phyloP scores from a whole-genome alignment of 2,888 invertebrate species.

The Diogma glabrata region DNA sequence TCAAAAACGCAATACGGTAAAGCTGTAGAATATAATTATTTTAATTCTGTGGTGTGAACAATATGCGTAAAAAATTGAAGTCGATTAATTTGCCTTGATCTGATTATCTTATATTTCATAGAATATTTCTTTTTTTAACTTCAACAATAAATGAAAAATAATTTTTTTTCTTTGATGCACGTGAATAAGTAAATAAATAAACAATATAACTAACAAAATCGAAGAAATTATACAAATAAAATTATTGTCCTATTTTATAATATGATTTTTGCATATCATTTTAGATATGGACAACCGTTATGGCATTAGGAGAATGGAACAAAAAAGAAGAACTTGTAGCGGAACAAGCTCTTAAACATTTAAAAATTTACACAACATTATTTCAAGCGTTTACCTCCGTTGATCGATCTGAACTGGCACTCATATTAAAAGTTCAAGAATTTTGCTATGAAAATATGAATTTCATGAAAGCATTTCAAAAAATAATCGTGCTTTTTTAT shows the following conservation, averaged over 20 bases:
- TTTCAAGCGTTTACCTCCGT: slow-evolving; percentile 79
- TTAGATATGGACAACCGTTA: slow-evolving; percentile 87
- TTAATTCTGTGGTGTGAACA: too few species aligned
- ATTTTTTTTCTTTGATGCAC: too few species aligned
- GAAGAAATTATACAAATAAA: too few species aligned
- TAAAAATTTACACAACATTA: slow-evolving; percentile 74
- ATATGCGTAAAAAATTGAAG: too few species aligned
- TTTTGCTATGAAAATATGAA: slow-evolving; percentile 99
- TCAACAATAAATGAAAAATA: not conserved
- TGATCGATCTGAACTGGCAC: slow-evolving; percentile 75
- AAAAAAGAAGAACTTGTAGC: slow-evolving; percentile 95
- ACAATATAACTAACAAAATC: too few species aligned
- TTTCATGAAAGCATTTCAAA: slow-evolving; percentile 97
- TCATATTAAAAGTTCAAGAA: slow-evolving; percentile 89
- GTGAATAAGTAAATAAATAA: too few species aligned
- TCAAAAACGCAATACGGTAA: not conserved
- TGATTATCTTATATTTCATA: too few species aligned
- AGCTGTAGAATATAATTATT: too few species aligned
- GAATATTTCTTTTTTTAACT: too few species aligned
- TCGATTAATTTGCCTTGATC: too few species aligned
- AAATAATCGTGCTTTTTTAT: slow-evolving; percentile 91
- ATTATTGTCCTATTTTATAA: too few species aligned
- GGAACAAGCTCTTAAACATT: slow-evolving; percentile 87
- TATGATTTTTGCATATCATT: slow-evolving; percentile 17
- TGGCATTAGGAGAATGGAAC: slow-evolving; percentile 96